Base-by-base conservation (phyloP, 2,113 vertebrate genomes). In the Ascaphus truei region DNA sequence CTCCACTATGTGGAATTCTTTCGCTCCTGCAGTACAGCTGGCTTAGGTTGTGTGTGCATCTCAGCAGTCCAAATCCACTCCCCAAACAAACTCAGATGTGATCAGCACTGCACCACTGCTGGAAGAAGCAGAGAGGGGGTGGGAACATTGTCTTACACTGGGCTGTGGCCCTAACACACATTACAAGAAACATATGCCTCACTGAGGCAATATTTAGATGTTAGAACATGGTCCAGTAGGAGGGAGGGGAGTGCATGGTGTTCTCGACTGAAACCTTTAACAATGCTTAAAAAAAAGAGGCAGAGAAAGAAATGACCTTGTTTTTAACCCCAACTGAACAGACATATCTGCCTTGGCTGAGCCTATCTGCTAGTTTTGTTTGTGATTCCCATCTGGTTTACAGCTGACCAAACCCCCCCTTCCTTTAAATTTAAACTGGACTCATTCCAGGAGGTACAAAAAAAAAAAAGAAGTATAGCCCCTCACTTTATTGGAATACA, bases 181-280 rank as follows among this genome's bases (percentile, higher is more conserved):
- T 87, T 85, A 87, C 84, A 81, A 86, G 84, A 86, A 87, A 84
- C 85, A 87, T 84, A 87, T 86, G 85, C 77, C 57, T 85, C 72
- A 68, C 80, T 85, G 81, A 84, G 83, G 86, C 77, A 80, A 73
- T 75, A 79, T 80, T 80, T 80, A 80, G 79, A 67, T 83, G 78
- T 74, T 62, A 76, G 71, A 78, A 83, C 83, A 72, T 84, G 85
- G 85, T 85, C 85, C 85, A 82, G 77, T 87, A 81, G 85, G 85
- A 86, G 85, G 83, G 69, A 82, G 85, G 81, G 85, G 85, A 76
- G 75, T 86, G 84, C 53, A 81, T 84, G 85, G 84, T 84, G 85
- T 81, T 75, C 65, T 64, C 68, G 76, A 81, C 77, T 83, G 79
- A 84, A 83, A 80, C 83, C 68, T 80, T 26, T 31, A 73, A 43